A percentile compares a stretch with the other conserved stretches of the same genome.
phyloP scores from a whole-genome alignment of 2,113 vertebrate genomes.

The Oenanthe melanoleuca region DNA sequence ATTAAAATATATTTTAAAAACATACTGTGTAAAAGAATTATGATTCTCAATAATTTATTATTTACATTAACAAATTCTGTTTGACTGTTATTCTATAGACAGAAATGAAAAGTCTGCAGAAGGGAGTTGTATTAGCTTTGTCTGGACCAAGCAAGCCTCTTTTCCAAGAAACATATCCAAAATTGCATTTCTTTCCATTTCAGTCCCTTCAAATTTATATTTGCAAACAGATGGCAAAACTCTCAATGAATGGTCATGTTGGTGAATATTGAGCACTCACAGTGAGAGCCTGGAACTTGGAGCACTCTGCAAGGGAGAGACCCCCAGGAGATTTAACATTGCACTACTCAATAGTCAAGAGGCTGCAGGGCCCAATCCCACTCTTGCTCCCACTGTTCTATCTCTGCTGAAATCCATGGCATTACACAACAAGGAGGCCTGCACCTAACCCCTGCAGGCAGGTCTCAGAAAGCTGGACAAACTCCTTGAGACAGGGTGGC shows the following conservation, averaged over 20 bases:
- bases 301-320: background rate
- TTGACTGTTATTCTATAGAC: slow-evolving; percentile 63
- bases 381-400: background rate
- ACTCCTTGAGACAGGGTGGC: background rate
- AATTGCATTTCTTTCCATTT: background rate
- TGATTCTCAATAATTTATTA: slow-evolving; percentile 86
- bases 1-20: slow-evolving; percentile 83
- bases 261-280: background rate
- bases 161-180: background rate
- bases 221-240: background rate
- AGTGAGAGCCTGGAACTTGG: fast-evolving
- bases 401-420: background rate
- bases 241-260: background rate
- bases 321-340: background rate
- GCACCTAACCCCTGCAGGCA: fast-evolving
- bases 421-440: background rate
- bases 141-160: background rate
- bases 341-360: background rate
- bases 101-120: slow-evolving; percentile 5
- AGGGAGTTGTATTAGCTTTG: background rate
- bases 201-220: background rate
- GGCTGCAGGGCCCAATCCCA: background rate
- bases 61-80: slow-evolving; percentile 78
- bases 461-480: background rate
- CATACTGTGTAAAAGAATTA: slow-evolving; percentile 81